These are phyloP conservation scores for Berghia stephanieae DNA, from an alignment of 1,140 invertebrate genomes.

Conservation along the genomic window DNA sequence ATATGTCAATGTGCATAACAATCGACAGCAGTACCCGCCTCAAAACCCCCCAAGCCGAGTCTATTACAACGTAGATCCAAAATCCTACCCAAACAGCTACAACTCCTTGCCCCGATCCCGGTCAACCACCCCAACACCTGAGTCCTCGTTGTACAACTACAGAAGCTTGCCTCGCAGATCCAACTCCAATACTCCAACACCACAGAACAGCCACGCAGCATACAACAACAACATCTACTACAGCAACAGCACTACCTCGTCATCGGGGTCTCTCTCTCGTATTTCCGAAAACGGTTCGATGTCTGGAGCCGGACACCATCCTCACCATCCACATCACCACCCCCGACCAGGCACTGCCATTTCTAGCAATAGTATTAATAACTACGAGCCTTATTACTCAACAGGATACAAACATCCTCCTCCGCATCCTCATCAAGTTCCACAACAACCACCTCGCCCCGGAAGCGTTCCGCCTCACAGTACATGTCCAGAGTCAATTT, in stretches of 20 bases:
- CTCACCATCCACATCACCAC: not conserved
- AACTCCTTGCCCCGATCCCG: conserved; percentile 5
- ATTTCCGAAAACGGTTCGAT: not conserved
- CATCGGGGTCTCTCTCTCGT: conserved; percentile 5
- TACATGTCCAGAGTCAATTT: no score
- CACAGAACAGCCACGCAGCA: not conserved
- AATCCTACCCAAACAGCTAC: conserved; percentile 12
- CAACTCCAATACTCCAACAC: not conserved
- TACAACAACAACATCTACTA: no score
- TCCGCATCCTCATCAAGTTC: not conserved
- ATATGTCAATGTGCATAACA: no score
- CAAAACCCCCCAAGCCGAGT: no score
- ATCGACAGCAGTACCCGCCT: no score
- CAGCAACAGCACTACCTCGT: not conserved
- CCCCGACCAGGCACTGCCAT: not conserved
- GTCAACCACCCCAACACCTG: not conserved
- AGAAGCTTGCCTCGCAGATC: not conserved
- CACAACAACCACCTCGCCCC: not conserved
- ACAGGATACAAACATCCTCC: not conserved
- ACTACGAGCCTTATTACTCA: not conserved
- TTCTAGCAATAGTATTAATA: no score
- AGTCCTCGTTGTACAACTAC: not conserved
- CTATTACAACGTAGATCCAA: no score
- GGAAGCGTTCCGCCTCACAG: not conserved
- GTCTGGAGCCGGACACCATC: not conserved